A percentile compares a stretch with the other conserved stretches of the same genome.
phyloP scores from a whole-genome alignment of 1,140 invertebrate genomes.

The Drosophila neocordata region DNA sequence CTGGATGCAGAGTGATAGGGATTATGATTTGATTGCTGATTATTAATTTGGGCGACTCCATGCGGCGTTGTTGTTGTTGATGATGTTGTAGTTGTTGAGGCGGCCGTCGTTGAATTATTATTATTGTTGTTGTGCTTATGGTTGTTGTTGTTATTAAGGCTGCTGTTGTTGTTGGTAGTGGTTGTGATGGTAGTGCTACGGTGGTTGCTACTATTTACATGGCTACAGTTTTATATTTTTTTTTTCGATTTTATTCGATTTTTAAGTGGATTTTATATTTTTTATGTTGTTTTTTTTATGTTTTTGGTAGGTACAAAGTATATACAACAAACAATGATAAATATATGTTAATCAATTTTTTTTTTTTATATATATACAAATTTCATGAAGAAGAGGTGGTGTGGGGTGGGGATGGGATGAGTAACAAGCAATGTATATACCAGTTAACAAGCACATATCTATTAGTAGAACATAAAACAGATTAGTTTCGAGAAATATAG shows the following conservation, averaged over 20 bases:
- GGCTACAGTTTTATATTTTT: slow-evolving; percentile 63
- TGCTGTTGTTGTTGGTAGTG: slow-evolving; percentile 62
- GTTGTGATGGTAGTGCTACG: slow-evolving; percentile 54
- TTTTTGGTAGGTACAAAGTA: slow-evolving; percentile 66
- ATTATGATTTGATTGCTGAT: slow-evolving; percentile 38
- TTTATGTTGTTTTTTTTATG: slow-evolving; percentile 7
- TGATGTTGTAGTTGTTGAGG: slow-evolving; percentile 33
- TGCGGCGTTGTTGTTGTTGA: slow-evolving; percentile 52
- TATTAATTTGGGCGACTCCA: slow-evolving; percentile 47
- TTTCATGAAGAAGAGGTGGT: slow-evolving; percentile 58
- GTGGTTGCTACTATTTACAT: slow-evolving; percentile 80
- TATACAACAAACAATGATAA: slow-evolving; percentile 73
- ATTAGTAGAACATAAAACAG: background rate
- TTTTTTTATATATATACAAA: slow-evolving; percentile 65
- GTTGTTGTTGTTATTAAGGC: slow-evolving; percentile 57
- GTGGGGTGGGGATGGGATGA: slow-evolving; percentile 1
- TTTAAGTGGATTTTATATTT: slow-evolving; percentile 47
- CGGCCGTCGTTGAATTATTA: slow-evolving; percentile 51
- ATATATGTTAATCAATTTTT: slow-evolving; percentile 75
- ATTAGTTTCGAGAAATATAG: no score
- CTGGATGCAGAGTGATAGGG: slow-evolving; percentile 30
- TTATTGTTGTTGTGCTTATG: slow-evolving; percentile 67
- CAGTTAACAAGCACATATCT: background rate
- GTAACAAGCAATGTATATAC: slow-evolving; percentile 28
- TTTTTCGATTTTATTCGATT: slow-evolving; percentile 36